phyloP scores from a whole-genome alignment of 1,140 invertebrate genomes.

The Drosophila rufa region DNA sequence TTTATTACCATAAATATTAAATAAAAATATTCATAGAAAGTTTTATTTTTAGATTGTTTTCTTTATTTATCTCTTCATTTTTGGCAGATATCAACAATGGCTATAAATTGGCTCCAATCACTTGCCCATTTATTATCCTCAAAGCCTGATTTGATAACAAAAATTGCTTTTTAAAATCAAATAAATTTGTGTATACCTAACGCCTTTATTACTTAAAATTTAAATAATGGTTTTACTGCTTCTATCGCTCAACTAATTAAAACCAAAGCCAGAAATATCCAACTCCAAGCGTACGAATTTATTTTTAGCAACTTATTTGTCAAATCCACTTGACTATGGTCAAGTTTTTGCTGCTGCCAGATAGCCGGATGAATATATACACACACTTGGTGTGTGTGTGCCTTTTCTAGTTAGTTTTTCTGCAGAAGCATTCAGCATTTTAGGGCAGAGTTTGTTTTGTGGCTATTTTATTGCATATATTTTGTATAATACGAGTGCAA shows the following conservation, averaged over 20 bases:
- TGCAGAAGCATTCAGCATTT: conserved; percentile 47
- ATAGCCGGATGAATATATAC: conserved; percentile 21
- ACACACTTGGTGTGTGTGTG: conserved; percentile 3
- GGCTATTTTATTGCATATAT: conserved; percentile 74
- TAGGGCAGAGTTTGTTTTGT: conserved; percentile 74
- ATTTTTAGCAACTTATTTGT: conserved; percentile 70
- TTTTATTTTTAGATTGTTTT: not conserved
- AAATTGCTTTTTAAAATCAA: conserved; percentile 30
- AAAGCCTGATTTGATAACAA: conserved; percentile 10
- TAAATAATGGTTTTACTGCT: conserved; percentile 12
- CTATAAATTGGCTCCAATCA: conserved; percentile 14
- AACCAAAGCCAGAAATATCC: conserved; percentile 14
- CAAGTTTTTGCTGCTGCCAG: conserved; percentile 39
- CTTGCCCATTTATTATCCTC: conserved; percentile 6
- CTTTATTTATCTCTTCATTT: not conserved
- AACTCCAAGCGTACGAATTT: conserved; percentile 46
- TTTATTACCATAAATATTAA: no score
- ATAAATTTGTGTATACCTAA: conserved; percentile 14
- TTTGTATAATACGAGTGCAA: conserved; percentile 64
- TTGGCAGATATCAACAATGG: conserved; percentile 1
- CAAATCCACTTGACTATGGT: conserved; percentile 55
- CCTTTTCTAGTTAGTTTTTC: conserved; percentile 60
- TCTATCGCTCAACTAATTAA: conserved; percentile 33
- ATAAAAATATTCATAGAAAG: no score
- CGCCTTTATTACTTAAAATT: conserved; percentile 16